Percentiles rank a stretch among this genome's conserved stretches.
These are phyloP conservation scores for Amphibalanus amphitrite DNA, from an alignment of 1,140 invertebrate genomes.

Conservation along the genomic window DNA sequence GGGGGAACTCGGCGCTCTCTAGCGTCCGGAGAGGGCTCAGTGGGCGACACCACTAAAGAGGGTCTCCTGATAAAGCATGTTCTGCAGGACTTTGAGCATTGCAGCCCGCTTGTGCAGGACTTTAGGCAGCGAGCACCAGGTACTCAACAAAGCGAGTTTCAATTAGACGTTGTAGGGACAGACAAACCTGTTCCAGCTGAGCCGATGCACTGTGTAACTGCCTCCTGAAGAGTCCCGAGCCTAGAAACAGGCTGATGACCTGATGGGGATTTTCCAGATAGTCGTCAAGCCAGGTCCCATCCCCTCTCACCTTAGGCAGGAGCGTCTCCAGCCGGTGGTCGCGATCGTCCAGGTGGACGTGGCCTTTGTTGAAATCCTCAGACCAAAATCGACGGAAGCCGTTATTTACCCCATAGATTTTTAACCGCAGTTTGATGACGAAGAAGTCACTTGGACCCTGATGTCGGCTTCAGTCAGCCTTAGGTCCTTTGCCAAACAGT, in stretches of 20 bases:
- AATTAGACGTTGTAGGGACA: neutral
- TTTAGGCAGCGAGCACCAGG: neutral
- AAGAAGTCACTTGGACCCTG: neutral
- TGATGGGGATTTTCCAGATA: neutral
- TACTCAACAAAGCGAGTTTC: neutral
- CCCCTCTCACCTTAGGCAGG: neutral
- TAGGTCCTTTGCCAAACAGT: neutral
- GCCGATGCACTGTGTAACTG: neutral
- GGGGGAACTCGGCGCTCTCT: neutral
- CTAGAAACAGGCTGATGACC: neutral
- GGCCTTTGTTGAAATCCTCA: neutral
- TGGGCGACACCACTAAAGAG: too few relatives aligned
- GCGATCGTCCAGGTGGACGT: neutral
- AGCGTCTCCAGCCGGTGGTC: neutral
- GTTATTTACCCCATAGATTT: neutral
- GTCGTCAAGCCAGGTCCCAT: neutral
- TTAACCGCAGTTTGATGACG: neutral
- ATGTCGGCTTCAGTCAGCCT: neutral
- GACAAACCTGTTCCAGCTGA: neutral
- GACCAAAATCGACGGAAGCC: neutral
- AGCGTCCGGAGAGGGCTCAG: neutral
- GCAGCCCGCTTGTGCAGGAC: neutral
- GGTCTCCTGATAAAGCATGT: neutral
- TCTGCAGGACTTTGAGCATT: neutral
- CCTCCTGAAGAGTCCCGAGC: neutral